Base-by-base conservation (phyloP, 2,797 vertebrate species). In the Anguilla anguilla region DNA sequence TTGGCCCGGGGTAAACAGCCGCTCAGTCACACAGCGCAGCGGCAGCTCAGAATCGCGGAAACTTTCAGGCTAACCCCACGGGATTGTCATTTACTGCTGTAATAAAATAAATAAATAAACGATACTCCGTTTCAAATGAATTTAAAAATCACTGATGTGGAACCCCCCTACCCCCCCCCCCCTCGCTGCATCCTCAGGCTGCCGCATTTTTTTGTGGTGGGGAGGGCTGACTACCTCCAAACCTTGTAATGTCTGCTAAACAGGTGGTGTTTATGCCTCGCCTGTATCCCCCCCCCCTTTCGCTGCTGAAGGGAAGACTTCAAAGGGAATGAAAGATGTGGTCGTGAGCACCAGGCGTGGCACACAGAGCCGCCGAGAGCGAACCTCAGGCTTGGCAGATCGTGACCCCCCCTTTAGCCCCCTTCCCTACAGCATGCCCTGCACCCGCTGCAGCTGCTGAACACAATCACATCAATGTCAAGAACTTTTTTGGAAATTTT, bases 271-370 rank as follows among this genome's bases (percentile, higher is more conserved):
- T 95, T 94, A 92, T 86, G 89, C 90, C 88, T 90, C 46, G 67
- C 83, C 59, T 88, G 69, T 85, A 59, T 89, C 90, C 87, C 89
- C 88, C 13, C 90, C 90, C 85, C 19, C 84, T 46, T 93, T 94
- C 94, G 94, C 0, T 87, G 92, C 69, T 74, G 15, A 92, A 69
- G 94, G 88, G 93, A 91, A 85, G 89, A 91, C 94, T 93, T 95
- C 94, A 94, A 94, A 95, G 93, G 92, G 94, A 95, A 95, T 95
- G 94, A 91, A 93, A 93, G 93, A 94, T 95, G 94, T 94, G 91
- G 87, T 72, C 69, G 88, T 91, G 91, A 94, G 93, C 88, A 89
- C 81, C 31, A 89, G 92, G 93, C 51, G 84, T 93, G 90, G 87
- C 85, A 89, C 74, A n/a, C 88, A 84, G 89, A 92, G 91, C 88